Evolutionary conservation across 2,888 invertebrate species (phyloP), one percentile per base, ranked within the genome.

Genomic region (Caenorhabditis plicata): DNA sequence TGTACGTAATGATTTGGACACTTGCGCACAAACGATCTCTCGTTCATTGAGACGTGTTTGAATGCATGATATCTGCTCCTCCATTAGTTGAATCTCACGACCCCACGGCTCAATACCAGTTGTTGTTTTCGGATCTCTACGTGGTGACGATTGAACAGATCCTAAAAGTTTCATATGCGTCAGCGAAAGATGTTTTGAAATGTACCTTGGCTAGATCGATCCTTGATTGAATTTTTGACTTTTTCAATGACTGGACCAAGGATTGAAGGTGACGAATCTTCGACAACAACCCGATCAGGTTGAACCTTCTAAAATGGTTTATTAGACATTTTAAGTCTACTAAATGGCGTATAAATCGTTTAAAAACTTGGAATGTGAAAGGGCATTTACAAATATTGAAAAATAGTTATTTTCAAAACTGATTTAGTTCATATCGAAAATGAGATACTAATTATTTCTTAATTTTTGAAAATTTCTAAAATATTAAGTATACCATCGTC

Each of bases 41-140:
- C 54, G 46, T 19, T 83, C 82, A 58, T 81, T 78, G 2, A 83
- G 56, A 25, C 81, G 73, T 5, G 80, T 80, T 54, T 81, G 79
- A 1, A 82, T 65, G 5, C 68, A 64, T 7, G 79, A 68, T 2
- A 77, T 67, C 23, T 82, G 71, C 51, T 81, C 77, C 35, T 80
- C 75, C 56, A 81, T 78, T 23, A 77, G 29, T 33, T 80, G 79
- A 33, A 72, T 56, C 48, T 81, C 80, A 78, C 80, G 67, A 1
- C 47, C 32, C 58, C 58, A 52, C 15, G 44, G 36, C 2, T 41
- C 40, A 8, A 23, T 33, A 36, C 40, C 33, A 32, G 27, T 15
- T 19, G 19, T 40, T 8, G 15, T 5, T 20, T 46, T 43, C n/a
- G 43, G 4, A 9, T 44, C 39, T 32, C 41, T 43, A 25, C 48